These are phyloP conservation scores for Sialis lutaria DNA, from an alignment of 2,888 invertebrate genomes.

Conservation along the genomic window DNA sequence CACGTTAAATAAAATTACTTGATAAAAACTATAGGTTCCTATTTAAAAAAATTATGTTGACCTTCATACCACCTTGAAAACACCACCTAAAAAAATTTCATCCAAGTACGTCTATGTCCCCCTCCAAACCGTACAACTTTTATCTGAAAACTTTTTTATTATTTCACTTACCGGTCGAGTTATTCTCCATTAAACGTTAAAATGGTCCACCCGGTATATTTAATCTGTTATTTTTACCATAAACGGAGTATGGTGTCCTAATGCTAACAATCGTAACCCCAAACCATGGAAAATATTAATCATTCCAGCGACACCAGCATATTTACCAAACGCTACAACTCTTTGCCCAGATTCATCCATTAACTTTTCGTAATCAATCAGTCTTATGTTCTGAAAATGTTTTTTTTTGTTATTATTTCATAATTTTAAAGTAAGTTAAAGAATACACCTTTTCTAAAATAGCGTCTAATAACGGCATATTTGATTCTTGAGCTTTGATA, in stretches of 20 bases:
- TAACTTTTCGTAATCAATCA: conserved; percentile 95
- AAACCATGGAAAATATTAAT: conserved; percentile 96
- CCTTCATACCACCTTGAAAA: no score
- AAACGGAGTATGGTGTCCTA: conserved; percentile 98
- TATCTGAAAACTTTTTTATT: no score
- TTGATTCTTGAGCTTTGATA: conserved; percentile 96
- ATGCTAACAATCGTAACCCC: conserved; percentile 77
- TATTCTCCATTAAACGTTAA: no score
- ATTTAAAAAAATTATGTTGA: no score
- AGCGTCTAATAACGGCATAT: conserved; percentile 94
- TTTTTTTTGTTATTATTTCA: background rate
- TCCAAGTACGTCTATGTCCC: no score
- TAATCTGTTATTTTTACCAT: conserved; percentile 44
- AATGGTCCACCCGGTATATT: background rate
- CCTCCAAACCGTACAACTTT: no score
- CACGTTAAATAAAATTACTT: no score
- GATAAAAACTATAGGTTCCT: no score
- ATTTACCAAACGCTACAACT: conserved; percentile 96
- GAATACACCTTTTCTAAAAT: conserved; percentile 65
- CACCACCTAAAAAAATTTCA: no score
- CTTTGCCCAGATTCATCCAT: conserved; percentile 77
- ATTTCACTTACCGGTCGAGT: no score
- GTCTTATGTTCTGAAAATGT: conserved; percentile 60
- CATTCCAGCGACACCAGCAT: conserved; percentile 97
- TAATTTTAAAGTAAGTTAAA: background rate